Evolutionary conservation across 2,113 vertebrate species (phyloP), one percentile per base, ranked within the genome.

Genomic region (Castor canadensis): DNA sequence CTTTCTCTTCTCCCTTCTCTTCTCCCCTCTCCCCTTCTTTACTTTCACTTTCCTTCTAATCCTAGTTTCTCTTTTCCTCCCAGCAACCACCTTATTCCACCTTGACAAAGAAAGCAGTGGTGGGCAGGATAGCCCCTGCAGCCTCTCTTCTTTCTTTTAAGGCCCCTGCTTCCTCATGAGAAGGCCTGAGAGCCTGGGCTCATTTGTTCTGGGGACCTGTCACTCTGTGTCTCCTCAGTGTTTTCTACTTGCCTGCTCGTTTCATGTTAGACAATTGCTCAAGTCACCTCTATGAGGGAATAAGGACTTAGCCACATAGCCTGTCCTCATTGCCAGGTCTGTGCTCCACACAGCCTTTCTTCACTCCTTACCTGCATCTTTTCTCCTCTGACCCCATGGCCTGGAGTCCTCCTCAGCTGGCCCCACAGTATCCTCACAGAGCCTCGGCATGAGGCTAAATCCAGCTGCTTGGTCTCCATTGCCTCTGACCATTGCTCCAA

Each of bases 401-500:
- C 75, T 47, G 35, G 32, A 6, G 8, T 20, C 62, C 40, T 45
- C 40, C 75, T 38, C 56, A 82, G 43, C 0, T 54, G 1, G 2
- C 40, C 56, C 6, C 26, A 24, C 28, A n/a, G 19, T 13, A 4
- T 1, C 9, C 6, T 9, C 35, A 1, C 0, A 11, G 73, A 52
- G 24, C 66, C n/a, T 6, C 1, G 47, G 30, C 8, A 0, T 40
- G 0, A 28, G 11, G 16, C 40, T 69, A 10, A n/a, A 15, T n/a
- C 26, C 19, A 45, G 9, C 81, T 32, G 9, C 17, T 9, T 40
- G 56, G 40, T 47, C 66, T 16, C 40, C 10, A 2, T 6, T 6
- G 6, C 47, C 15, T 20, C 40, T 38, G 19, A 1, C 40, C 20
- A 3, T 0, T 10, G 0, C 8, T 5, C 26, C 75, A 7, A 35